Evolutionary conservation across 2,888 invertebrate species (phyloP), one percentile per base, ranked within the genome.

Genomic region (Heliconius charithonia): DNA sequence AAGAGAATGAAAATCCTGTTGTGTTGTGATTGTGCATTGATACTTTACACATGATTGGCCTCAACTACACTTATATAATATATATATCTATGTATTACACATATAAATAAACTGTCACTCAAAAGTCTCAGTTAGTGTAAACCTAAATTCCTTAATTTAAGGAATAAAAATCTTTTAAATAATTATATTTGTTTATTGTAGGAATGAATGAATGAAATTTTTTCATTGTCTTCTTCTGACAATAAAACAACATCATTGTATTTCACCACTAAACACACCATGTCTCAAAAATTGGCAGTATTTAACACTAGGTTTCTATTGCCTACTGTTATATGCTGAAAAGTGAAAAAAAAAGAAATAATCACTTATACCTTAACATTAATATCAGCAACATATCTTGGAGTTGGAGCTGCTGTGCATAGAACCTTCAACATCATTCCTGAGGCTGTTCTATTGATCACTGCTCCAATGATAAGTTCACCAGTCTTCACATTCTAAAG

Each of bases 351-450:
- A 59, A 59, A 59, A 10, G 59, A 2, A 22, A 76, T 32, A 12
- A 22, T 76, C 25, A 45, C 12, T 45, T 19, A 51, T 69, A 98
- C 98, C 96, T 97, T 98, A 79, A 98, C 97, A 90, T 97, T 97
- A 83, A 98, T 96, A 91, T 98, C 98, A 76, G 97, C 97, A 74
- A 98, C 97, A 92, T 97, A 97, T 90, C 97, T 96, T 70, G 97
- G 96, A 83, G 96, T 96, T 76, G 96, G 97, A 82, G 97, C 97
- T 80, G 97, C 97, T 79, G 97, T 97, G 92, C 98, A 98, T 74
- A 98, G 94, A 37, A 99, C 96, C 92, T 97, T 97, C 84, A 98
- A 95, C 95, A 97, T 96, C 95, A 97, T 96, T 80, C 97, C 97
- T 59, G 96, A 96, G 81, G 96, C 96, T 83, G 96, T 96, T 91